Base-by-base conservation (phyloP, 2,888 invertebrate genomes). In the Hololepta plana region DNA sequence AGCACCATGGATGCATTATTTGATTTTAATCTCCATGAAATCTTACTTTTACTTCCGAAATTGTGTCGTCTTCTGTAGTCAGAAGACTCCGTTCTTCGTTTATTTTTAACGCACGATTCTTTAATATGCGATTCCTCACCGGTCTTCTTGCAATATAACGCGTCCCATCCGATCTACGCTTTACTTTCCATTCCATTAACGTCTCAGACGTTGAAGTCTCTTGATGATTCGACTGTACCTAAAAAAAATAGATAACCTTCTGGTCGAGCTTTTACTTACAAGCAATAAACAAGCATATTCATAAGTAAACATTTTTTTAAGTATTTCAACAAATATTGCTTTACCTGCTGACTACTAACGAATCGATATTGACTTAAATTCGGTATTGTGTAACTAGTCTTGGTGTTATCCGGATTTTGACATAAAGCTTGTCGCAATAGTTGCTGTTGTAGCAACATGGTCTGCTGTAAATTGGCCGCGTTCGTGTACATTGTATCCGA, bases 141-240 rank as follows among this genome's bases (percentile, higher is more conserved):
- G 77, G 76, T 15, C 77, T 53, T 21, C 74, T 59, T 0, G 79
- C 73, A 35, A 81, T 75, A 45, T 81, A 81, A 22, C 79, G 60
- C 0, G 72, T 69, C 3, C 80, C 80, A 42, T 80, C 80, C 3
- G 75, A 67, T 15, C 79, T 57, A 13, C 72, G 58, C 46, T 81
- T 81, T 5, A 80, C 76, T 40, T 79, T 76, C 75, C 76, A 77
- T 33, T 67, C 67, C 68, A 67, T 67, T 23, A 59, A 56, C 2
- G 57, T 36, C 26, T 49, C 46, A 31, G 46, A 35, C n/a, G 45
- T 44, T 6, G 39, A 22, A 16, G 34, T 23, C 9, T 37, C 33
- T 14, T 25, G 27, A 23, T 28, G 30, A 23, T 21, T 29, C 24
- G 30, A 26, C 15, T 31, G 25, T 27, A 22, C 29, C 35, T 32